Conservation (phyloP, 2,888 invertebrate genomes). For the Cheilosia vernalis region DNA sequence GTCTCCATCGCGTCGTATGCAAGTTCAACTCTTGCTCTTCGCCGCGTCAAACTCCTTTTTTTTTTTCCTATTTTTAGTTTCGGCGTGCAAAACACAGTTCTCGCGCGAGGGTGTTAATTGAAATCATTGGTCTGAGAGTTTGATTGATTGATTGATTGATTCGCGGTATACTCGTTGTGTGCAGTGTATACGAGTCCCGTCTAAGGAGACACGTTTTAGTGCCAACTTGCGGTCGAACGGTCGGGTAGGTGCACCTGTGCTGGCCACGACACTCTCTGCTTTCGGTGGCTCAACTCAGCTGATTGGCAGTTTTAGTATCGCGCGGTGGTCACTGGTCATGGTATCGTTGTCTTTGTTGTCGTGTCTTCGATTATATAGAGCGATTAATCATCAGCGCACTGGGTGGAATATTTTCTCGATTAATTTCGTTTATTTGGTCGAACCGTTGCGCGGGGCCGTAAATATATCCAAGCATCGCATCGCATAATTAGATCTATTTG, state of each 20-base stretch:
- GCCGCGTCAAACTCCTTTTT: not conserved
- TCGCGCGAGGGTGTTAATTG: constrained; percentile 67
- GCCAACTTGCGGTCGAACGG: constrained; percentile 45
- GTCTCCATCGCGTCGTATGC: not conserved
- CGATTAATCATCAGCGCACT: constrained; percentile 53
- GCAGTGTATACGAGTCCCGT: not conserved
- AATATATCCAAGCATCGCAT: constrained; percentile 28
- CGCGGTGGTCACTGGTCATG: constrained; percentile 22
- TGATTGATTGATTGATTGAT: constrained; percentile 71
- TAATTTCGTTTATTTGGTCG: constrained; percentile 24
- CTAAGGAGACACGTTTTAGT: constrained; percentile 20
- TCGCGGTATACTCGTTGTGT: constrained; percentile 21
- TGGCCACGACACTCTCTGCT: constrained; percentile 7
- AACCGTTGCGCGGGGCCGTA: constrained; percentile 45
- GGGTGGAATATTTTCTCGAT: constrained; percentile 38
- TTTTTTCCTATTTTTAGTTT: constrained; percentile 26
- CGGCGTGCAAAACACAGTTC: constrained; percentile 26
- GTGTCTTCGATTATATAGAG: not conserved
- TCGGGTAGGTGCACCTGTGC: constrained; percentile 53
- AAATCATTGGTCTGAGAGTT: constrained; percentile 55
- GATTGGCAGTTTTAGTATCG: constrained; percentile 58
- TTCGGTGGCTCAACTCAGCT: constrained; percentile 62
- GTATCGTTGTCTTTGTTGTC: not conserved
- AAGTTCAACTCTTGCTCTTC: not conserved
- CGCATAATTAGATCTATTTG: constrained; percentile 53